phyloP scores from a whole-genome alignment of 1,140 invertebrate genomes.

The Mya arenaria region DNA sequence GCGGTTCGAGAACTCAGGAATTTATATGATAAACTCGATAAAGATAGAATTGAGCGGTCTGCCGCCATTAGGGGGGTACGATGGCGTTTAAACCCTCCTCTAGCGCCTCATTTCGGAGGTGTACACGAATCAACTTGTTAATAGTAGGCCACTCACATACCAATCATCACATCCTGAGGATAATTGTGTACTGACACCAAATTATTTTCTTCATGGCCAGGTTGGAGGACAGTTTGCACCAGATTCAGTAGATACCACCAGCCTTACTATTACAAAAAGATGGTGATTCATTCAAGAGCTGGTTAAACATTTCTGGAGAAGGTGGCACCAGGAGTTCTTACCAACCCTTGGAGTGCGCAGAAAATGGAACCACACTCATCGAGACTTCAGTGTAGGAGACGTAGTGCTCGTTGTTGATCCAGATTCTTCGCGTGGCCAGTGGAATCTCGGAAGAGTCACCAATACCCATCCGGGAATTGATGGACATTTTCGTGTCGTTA shows the following conservation, averaged over 20 bases:
- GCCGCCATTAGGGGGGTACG: neutral
- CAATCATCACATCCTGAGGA: slow-evolving; percentile 50
- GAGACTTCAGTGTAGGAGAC: slow-evolving; percentile 6
- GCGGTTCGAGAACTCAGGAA: neutral
- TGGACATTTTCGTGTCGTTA: neutral
- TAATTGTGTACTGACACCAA: slow-evolving; percentile 22
- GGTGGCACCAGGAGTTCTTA: slow-evolving; percentile 32
- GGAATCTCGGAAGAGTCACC: neutral
- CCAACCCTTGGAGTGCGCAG: slow-evolving; percentile 3
- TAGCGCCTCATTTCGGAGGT: slow-evolving; percentile 49
- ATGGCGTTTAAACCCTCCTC: slow-evolving; percentile 36
- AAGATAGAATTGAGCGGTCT: neutral
- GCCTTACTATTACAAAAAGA: neutral
- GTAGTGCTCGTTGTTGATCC: slow-evolving; percentile 17
- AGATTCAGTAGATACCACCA: neutral
- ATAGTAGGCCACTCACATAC: slow-evolving; percentile 65
- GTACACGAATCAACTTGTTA: slow-evolving; percentile 55
- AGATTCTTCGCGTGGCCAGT: neutral
- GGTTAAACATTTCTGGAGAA: slow-evolving; percentile 50
- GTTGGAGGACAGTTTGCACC: slow-evolving; percentile 30
- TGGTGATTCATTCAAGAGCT: slow-evolving; percentile 44
- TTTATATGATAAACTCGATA: neutral
- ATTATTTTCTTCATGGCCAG: slow-evolving; percentile 36
- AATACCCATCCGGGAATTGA: neutral
- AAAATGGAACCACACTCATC: slow-evolving; percentile 7